Conservation (phyloP, 2,888 invertebrate species). For the Listrodromus nycthemerus region DNA sequence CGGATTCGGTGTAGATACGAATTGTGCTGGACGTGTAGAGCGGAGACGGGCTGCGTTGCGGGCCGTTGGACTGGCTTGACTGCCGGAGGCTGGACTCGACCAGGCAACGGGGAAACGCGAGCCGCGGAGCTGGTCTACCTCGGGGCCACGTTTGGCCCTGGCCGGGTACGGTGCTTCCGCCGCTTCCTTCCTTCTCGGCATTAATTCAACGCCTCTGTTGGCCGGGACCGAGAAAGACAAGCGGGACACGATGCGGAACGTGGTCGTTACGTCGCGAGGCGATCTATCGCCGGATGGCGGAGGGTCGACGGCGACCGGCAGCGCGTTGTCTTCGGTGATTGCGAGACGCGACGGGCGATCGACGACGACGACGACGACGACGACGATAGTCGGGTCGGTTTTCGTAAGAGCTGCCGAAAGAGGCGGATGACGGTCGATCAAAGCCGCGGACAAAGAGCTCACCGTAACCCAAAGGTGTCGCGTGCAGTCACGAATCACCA, state of each 20-base stretch:
- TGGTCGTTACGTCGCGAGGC: too few species aligned
- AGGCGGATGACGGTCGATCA: background rate
- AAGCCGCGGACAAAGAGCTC: slow-evolving; percentile 27
- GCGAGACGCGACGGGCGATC: background rate
- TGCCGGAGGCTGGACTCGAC: slow-evolving; percentile 53
- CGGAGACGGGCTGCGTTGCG: background rate
- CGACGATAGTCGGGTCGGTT: too few species aligned
- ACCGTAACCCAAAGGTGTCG: slow-evolving; percentile 55
- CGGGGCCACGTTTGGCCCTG: slow-evolving; percentile 51
- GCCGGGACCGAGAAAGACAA: slow-evolving; percentile 37
- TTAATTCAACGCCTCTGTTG: slow-evolving; percentile 38
- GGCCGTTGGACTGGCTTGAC: slow-evolving; percentile 34
- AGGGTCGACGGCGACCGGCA: slow-evolving; percentile 46
- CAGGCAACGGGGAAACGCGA: slow-evolving; percentile 35
- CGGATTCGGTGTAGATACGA: slow-evolving; percentile 24
- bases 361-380: background rate
- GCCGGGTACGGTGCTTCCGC: slow-evolving; percentile 38
- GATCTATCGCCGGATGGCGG: background rate
- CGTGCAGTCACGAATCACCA: slow-evolving; percentile 58
- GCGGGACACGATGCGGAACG: background rate
- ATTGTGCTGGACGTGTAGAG: slow-evolving; percentile 29
- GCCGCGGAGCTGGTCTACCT: slow-evolving; percentile 22
- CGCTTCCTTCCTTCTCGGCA: slow-evolving; percentile 45
- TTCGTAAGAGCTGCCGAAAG: too few species aligned
- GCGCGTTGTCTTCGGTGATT: background rate